Percentiles rank a stretch among this genome's conserved stretches.
These are phyloP conservation scores for Plecturocebus donacophilus DNA, from an alignment of 2,113 vertebrate species.

Conservation along the genomic window DNA sequence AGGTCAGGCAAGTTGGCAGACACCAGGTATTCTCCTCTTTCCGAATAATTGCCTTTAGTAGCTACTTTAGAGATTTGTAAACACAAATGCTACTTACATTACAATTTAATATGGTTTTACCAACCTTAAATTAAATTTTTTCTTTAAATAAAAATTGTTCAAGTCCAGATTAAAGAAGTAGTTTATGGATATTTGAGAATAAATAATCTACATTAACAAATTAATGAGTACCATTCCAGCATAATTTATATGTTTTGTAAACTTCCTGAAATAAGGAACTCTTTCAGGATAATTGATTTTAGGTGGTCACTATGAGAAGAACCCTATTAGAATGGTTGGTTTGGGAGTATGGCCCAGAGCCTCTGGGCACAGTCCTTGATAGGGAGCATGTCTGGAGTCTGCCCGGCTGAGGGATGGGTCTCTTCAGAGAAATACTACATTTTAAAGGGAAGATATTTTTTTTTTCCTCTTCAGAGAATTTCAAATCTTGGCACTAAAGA, in stretches of 20 bases:
- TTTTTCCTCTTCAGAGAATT: constrained; percentile 64
- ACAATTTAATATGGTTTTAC: neutral
- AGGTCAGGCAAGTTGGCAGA: neutral
- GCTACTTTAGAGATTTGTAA: neutral
- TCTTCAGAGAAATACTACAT: constrained; percentile 65
- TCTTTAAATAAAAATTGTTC: constrained; percentile 34
- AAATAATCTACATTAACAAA: neutral
- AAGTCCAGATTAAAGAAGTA: neutral
- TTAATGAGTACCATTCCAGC: neutral
- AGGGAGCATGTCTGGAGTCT: neutral
- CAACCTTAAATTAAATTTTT: neutral
- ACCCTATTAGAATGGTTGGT: neutral
- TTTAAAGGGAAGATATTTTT: constrained; percentile 61
- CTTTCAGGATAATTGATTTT: neutral
- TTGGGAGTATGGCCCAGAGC: neutral
- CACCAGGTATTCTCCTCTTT: neutral
- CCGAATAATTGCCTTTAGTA: neutral
- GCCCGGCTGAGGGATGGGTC: constrained; percentile 24
- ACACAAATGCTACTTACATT: neutral
- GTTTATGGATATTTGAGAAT: neutral
- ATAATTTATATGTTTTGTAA: neutral
- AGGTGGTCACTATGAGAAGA: neutral
- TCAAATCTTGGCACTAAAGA: constrained; percentile 77
- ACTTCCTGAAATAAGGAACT: neutral
- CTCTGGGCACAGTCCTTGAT: neutral